Percentiles rank a stretch among this genome's conserved stretches.
These are phyloP conservation scores for Papilio aristodemus DNA, from an alignment of 1,140 invertebrate genomes.

Conservation along the genomic window DNA sequence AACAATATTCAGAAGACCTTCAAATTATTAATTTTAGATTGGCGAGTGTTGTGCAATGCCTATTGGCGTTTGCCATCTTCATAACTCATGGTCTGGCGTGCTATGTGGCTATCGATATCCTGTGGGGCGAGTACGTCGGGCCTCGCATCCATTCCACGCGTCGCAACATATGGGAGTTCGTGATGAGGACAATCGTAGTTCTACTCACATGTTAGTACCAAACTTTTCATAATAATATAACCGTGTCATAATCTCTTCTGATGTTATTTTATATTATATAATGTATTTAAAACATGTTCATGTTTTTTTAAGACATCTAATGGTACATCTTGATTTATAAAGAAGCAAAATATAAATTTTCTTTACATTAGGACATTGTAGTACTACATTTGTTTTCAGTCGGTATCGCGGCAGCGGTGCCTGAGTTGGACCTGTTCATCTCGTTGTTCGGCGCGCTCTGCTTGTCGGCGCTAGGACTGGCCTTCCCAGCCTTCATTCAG, in stretches of 20 bases:
- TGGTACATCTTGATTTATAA: no score
- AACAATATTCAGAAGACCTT: no score
- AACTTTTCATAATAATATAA: neutral
- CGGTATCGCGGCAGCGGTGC: conserved; percentile 87
- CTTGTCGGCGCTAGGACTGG: conserved; percentile 90
- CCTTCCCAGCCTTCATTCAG: conserved; percentile 93
- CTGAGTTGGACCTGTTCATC: conserved; percentile 92
- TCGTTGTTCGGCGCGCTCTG: conserved; percentile 94
- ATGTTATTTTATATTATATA: no score
- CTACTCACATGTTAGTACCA: conserved; percentile 73
- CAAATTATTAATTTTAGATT: conserved; percentile 85
- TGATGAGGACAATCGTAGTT: conserved; percentile 68
- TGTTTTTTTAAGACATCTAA: no score
- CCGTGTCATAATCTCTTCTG: neutral
- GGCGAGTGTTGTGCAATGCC: conserved; percentile 87
- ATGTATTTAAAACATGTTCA: no score
- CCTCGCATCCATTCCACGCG: conserved; percentile 57
- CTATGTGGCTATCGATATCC: conserved; percentile 94
- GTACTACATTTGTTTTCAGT: conserved; percentile 79
- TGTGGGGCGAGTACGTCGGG: conserved; percentile 84
- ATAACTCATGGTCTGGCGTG: conserved; percentile 92
- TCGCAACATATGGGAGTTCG: conserved; percentile 70
- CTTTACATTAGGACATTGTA: no score
- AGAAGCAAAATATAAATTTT: no score
- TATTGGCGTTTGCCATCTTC: conserved; percentile 90